These are phyloP conservation scores for Clivina fossor DNA, from an alignment of 2,888 invertebrate genomes.

Conservation along the genomic window DNA sequence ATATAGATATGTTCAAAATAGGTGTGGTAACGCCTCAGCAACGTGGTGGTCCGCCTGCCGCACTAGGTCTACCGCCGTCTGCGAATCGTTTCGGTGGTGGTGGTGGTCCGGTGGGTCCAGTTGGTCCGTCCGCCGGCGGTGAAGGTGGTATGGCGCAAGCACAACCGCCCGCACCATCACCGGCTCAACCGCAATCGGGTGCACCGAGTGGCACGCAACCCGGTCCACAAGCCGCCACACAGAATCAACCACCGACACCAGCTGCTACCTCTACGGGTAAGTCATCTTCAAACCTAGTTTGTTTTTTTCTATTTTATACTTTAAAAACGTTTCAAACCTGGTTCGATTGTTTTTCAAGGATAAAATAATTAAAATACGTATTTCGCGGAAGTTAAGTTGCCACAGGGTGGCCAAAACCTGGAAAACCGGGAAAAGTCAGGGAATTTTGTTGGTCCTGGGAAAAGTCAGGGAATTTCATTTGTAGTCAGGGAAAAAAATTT, in stretches of 20 bases:
- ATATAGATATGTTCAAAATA: constrained; percentile 35
- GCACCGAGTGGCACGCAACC: constrained; percentile 65
- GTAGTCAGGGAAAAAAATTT: no score
- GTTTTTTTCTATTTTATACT: no score
- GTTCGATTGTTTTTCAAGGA: no score
- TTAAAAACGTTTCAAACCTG: no score
- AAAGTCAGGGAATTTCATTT: no score
- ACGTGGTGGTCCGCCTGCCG: constrained; percentile 52
- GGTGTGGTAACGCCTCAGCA: constrained; percentile 62
- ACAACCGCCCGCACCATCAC: constrained; percentile 76
- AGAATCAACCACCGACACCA: constrained; percentile 54
- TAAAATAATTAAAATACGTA: no score
- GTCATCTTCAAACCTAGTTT: no score
- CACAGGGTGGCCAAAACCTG: no score
- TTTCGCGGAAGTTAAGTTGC: no score
- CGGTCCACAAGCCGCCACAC: constrained; percentile 58
- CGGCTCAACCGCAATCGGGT: constrained; percentile 75
- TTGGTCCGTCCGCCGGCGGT: constrained; percentile 55
- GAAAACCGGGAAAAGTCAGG: no score
- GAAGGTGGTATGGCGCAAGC: constrained; percentile 72
- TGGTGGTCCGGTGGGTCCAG: constrained; percentile 53
- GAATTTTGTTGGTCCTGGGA: no score
- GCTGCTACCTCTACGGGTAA: constrained; percentile 53
- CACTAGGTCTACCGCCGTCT: constrained; percentile 40
- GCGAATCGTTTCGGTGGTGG: constrained; percentile 51